Conservation (phyloP, 2,797 vertebrate species). For the Setipinna tenuifilis region DNA sequence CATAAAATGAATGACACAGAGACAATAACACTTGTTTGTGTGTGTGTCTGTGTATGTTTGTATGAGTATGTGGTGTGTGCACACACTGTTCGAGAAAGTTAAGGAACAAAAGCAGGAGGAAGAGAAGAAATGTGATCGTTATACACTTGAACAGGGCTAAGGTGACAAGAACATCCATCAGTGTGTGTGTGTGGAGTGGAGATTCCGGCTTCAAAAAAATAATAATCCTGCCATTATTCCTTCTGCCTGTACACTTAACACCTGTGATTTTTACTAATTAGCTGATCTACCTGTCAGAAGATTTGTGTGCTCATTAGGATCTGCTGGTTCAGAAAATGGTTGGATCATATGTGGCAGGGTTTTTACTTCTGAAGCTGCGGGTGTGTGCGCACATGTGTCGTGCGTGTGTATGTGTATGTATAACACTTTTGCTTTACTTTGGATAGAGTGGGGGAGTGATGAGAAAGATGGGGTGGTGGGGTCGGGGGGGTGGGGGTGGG, state of each 20-base stretch:
- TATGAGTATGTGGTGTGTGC: neutral
- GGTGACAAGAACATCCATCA: neutral
- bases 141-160: neutral
- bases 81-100: neutral
- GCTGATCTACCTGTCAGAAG: too few species aligned
- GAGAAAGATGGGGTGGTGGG: neutral
- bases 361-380: too few species aligned
- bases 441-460: constrained; percentile 17
- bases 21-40: constrained; percentile 46
- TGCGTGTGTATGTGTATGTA: neutral
- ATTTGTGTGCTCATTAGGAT: too few species aligned
- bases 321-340: too few species aligned
- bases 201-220: too few species aligned
- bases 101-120: neutral
- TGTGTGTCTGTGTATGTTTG: neutral
- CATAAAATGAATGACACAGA: constrained; percentile 47
- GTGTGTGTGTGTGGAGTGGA: neutral
- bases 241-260: too few species aligned
- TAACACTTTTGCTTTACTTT: neutral
- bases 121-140: neutral
- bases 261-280: too few species aligned
- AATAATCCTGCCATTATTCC: too few species aligned
- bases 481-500: constrained; percentile 40
- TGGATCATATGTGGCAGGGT: too few species aligned
- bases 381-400: neutral